These are phyloP conservation scores for Malurus cyaneus DNA, from an alignment of 2,113 vertebrate species.

Conservation along the genomic window DNA sequence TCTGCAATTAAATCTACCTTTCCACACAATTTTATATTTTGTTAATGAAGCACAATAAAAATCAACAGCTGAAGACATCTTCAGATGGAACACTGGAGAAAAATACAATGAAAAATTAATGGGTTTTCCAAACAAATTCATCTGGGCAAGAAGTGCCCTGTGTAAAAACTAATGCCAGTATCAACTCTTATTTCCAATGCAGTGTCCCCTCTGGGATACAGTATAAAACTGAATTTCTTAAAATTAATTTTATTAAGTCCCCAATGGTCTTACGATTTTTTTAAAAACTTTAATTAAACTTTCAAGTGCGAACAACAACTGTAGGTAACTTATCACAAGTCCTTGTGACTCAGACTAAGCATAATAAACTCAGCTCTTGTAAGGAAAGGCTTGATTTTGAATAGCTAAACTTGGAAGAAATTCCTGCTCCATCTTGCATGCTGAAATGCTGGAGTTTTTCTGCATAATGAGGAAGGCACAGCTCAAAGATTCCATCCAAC, in stretches of 20 bases:
- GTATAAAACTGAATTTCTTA: neutral
- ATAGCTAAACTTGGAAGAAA: neutral
- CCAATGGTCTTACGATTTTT: accelerated
- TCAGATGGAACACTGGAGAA: neutral
- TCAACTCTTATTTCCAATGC: neutral
- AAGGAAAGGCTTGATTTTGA: neutral
- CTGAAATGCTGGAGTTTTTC: neutral
- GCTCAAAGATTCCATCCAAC: neutral
- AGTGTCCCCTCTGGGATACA: accelerated
- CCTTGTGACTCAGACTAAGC: neutral
- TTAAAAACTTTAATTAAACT: neutral
- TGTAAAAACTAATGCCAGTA: neutral
- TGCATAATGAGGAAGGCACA: neutral
- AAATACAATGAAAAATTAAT: neutral
- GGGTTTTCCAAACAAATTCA: neutral
- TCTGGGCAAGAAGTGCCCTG: neutral
- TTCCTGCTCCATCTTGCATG: neutral
- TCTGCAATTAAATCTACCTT: neutral
- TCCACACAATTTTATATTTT: neutral
- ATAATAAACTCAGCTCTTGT: neutral
- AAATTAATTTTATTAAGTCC: neutral
- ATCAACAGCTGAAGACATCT: neutral
- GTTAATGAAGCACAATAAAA: neutral
- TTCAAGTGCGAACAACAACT: neutral
- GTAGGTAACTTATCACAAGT: neutral